Percentiles rank a stretch among this genome's conserved stretches.
phyloP scores from a whole-genome alignment of 2,797 vertebrate species.

The Eutrigla gurnardus region DNA sequence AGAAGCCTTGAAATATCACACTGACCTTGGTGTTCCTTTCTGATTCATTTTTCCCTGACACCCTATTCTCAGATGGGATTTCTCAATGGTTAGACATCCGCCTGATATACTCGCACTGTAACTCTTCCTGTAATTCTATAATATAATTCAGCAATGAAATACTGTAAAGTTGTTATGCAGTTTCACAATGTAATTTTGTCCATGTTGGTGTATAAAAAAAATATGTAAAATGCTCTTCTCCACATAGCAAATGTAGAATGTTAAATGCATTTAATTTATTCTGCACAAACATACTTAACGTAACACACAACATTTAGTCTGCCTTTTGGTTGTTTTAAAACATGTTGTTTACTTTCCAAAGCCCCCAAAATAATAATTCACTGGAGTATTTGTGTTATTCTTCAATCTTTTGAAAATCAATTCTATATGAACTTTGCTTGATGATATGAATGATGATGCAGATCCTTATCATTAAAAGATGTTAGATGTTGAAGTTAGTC shows the following conservation, averaged over 20 bases:
- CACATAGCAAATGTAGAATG: background rate
- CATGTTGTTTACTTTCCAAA: background rate
- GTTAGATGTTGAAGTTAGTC: background rate
- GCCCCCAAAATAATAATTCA: background rate
- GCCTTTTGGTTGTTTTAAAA: slow-evolving; percentile 1
- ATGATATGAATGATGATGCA: background rate
- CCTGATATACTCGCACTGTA: slow-evolving; percentile 44
- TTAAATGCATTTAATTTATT: background rate
- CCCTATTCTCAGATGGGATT: slow-evolving; percentile 61
- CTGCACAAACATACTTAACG: background rate
- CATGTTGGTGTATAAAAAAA: slow-evolving; percentile 5
- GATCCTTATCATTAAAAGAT: background rate
- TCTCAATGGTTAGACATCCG: slow-evolving; percentile 56
- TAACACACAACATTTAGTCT: background rate
- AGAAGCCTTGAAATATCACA: slow-evolving; percentile 80
- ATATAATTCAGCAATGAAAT: slow-evolving; percentile 37
- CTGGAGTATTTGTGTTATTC: background rate
- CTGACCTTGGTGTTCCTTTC: slow-evolving; percentile 82
- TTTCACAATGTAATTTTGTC: background rate
- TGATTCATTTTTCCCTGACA: slow-evolving; percentile 78
- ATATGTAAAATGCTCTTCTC: background rate
- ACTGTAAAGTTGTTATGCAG: slow-evolving; percentile 8
- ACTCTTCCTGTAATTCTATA: slow-evolving; percentile 40
- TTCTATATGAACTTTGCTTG: background rate
- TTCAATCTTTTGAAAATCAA: background rate